Percentiles rank a stretch among this genome's conserved stretches.
phyloP scores from a whole-genome alignment of 2,797 vertebrate species.

The Todus mexicanus region DNA sequence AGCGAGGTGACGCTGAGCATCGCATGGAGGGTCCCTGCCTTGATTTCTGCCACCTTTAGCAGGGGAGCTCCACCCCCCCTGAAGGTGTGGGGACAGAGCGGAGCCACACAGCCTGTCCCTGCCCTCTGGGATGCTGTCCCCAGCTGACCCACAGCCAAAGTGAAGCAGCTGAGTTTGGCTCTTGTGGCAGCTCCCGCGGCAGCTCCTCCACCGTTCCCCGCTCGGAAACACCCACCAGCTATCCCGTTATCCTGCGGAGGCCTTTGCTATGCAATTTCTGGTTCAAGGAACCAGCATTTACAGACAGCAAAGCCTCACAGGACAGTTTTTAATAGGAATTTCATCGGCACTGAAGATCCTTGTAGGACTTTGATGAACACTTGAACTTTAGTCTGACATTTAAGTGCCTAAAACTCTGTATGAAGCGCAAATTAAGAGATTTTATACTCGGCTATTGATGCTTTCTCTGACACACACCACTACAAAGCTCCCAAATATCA shows the following conservation, averaged over 20 bases:
- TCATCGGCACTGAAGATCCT: slow-evolving; percentile 5
- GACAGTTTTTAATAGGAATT: slow-evolving; percentile 7
- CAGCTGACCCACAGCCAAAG: not conserved
- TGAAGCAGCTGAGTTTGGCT: not conserved
- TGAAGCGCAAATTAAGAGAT: slow-evolving; percentile 58
- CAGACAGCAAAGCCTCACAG: not conserved
- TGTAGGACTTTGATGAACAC: slow-evolving; percentile 13
- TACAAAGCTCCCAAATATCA: slow-evolving; percentile 20
- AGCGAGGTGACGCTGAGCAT: rapidly evolving
- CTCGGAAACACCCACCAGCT: not conserved
- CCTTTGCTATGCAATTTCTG: not conserved
- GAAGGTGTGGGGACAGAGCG: not conserved
- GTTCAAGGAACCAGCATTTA: not conserved
- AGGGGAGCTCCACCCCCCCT: rapidly evolving
- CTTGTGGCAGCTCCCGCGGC: not conserved
- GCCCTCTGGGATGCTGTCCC: not conserved
- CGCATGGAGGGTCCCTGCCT: not conserved
- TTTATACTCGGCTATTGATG: slow-evolving; percentile 1
- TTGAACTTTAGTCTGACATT: slow-evolving; percentile 55
- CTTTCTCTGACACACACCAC: not conserved
- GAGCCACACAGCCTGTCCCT: not conserved
- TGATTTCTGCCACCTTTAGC: not conserved
- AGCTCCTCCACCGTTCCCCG: not conserved
- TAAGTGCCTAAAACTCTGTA: slow-evolving; percentile 37
- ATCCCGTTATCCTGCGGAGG: not conserved